phyloP scores from a whole-genome alignment of 1,140 invertebrate genomes.

The Ceratosolen solmsi region DNA sequence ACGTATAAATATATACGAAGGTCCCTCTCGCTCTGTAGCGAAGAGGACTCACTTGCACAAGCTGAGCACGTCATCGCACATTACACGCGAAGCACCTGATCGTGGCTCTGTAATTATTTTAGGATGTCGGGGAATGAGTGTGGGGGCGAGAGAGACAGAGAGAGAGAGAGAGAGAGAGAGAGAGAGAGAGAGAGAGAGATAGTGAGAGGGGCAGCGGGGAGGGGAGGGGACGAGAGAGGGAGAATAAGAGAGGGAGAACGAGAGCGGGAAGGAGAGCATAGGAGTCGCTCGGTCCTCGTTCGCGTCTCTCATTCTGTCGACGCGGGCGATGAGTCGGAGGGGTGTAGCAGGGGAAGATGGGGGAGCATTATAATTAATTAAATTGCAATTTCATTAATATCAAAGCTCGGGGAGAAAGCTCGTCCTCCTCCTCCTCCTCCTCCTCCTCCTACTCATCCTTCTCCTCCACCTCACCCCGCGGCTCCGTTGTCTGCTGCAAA shows the following conservation, averaged over 20 bases:
- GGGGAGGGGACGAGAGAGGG: too few species aligned
- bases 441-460: background rate
- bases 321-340: background rate
- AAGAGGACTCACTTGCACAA: conserved; percentile 42
- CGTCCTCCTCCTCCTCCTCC: background rate
- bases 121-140: conserved; percentile 7
- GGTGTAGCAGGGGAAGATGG: background rate
- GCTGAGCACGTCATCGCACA: conserved; percentile 46
- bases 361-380: conserved; percentile 51
- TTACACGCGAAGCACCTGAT: conserved; percentile 50
- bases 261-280: too few species aligned
- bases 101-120: conserved; percentile 52
- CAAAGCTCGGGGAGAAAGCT: conserved; percentile 31
- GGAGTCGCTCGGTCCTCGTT: too few species aligned
- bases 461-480: too few species aligned
- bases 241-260: too few species aligned
- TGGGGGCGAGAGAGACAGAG: background rate
- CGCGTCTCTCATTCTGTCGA: too few species aligned
- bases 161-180: conserved; percentile 3
- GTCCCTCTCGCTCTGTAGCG: background rate
- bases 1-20: background rate
- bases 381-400: conserved; percentile 53
- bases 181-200: conserved; percentile 18
- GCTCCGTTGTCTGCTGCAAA: background rate
- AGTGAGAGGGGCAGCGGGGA: background rate